These are phyloP conservation scores for Xenopus borealis DNA, from an alignment of 2,113 vertebrate genomes.

Conservation along the genomic window DNA sequence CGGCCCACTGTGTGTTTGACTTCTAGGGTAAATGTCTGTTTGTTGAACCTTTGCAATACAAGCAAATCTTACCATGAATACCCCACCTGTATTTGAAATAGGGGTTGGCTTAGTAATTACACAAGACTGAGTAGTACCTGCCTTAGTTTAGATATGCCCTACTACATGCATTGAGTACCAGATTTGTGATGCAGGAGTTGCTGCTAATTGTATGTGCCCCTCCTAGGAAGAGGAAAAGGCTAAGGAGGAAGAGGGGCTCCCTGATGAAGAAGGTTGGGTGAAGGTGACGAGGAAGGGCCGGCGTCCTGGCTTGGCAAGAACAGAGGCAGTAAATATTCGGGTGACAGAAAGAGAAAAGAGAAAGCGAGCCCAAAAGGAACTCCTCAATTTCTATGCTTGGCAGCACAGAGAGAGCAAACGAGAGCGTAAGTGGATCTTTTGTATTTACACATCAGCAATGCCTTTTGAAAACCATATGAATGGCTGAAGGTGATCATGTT, in stretches of 20 bases:
- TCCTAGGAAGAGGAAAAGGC: constrained; percentile 69
- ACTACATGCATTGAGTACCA: too few species aligned
- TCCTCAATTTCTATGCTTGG: constrained; percentile 96
- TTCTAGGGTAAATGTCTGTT: too few species aligned
- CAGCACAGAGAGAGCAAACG: constrained; percentile 88
- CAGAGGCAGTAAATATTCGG: constrained; percentile 75
- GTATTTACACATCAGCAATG: too few species aligned
- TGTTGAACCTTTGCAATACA: too few species aligned
- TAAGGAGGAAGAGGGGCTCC: constrained; percentile 70
- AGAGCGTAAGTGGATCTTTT: constrained; percentile 75
- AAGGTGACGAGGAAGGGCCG: constrained; percentile 83
- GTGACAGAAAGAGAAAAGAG: constrained; percentile 75
- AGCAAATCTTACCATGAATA: background rate
- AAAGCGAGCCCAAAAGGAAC: constrained; percentile 86
- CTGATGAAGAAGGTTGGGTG: constrained; percentile 91
- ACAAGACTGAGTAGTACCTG: too few species aligned
- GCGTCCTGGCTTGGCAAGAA: constrained; percentile 78
- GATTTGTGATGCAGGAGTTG: too few species aligned
- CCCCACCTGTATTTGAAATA: too few species aligned
- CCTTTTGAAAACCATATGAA: too few species aligned
- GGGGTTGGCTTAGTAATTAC: too few species aligned
- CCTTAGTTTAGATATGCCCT: too few species aligned
- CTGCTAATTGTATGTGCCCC: background rate
- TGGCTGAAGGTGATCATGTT: too few species aligned
- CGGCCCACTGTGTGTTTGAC: too few species aligned